Conservation (phyloP, 2,888 invertebrate genomes). For the Hyposoter dolosus region DNA sequence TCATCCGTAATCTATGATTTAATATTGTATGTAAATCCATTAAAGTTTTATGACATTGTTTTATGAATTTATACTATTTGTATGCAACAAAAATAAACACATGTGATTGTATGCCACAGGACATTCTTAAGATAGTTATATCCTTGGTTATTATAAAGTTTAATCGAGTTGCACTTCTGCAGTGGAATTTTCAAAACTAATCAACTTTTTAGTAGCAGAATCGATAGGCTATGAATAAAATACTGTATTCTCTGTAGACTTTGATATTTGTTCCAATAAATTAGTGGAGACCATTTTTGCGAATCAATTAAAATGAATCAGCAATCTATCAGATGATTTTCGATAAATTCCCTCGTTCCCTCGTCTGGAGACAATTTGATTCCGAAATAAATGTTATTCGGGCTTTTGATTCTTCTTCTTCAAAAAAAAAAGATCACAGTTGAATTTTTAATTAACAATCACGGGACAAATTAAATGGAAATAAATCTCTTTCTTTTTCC, state of each 20-base stretch:
- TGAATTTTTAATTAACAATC: not conserved
- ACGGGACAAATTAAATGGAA: not conserved
- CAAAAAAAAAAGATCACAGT: not conserved
- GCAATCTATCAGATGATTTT: not conserved
- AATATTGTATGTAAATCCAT: slow-evolving; percentile 16
- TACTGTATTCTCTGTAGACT: not conserved
- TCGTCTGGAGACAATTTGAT: too few relatives aligned
- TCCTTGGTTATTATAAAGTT: not conserved
- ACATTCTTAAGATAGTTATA: not conserved
- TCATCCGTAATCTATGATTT: slow-evolving; percentile 27
- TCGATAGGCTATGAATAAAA: not conserved
- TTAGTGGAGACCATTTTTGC: not conserved
- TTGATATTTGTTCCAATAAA: not conserved
- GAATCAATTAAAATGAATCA: not conserved
- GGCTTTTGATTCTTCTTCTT: too few relatives aligned
- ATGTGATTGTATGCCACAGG: slow-evolving; percentile 3
- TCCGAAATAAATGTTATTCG: too few relatives aligned
- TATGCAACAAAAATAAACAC: slow-evolving; percentile 60
- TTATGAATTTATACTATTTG: slow-evolving; percentile 58
- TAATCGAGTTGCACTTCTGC: not conserved
- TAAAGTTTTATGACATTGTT: slow-evolving; percentile 42
- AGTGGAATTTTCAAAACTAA: not conserved
- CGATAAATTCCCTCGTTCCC: not conserved
- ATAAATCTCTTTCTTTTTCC: not conserved
- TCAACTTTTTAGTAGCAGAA: not conserved